These are phyloP conservation scores for Labroides dimidiatus DNA, from an alignment of 2,797 vertebrate genomes.

Conservation along the genomic window DNA sequence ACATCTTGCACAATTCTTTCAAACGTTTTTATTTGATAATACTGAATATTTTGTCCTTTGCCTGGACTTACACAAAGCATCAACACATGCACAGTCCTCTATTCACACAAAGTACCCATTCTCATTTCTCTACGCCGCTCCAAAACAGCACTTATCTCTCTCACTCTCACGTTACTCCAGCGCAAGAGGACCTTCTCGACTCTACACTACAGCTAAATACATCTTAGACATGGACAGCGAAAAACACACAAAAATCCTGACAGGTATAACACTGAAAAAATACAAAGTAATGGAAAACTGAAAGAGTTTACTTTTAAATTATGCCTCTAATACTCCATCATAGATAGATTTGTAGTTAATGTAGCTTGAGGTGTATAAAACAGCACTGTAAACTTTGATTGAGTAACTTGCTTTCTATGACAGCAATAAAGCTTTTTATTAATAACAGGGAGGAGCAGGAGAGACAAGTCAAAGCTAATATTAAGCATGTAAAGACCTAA, in stretches of 20 bases:
- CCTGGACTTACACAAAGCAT: conserved; percentile 90
- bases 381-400: conserved; percentile 76
- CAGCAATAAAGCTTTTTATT: conserved; percentile 70
- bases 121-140: conserved; percentile 51
- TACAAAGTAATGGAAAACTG: conserved; percentile 71
- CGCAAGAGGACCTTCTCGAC: conserved; percentile 75
- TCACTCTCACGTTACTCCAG: conserved; percentile 78
- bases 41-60: conserved; percentile 92
- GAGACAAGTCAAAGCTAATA: conserved; percentile 64
- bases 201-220: conserved; percentile 69
- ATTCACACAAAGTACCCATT: conserved; percentile 75
- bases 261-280: conserved; percentile 76
- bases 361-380: conserved; percentile 82
- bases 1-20: conserved; percentile 56
- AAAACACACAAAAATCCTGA: conserved; percentile 67
- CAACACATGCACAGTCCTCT: conserved; percentile 90
- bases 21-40: conserved; percentile 90
- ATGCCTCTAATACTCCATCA: conserved; percentile 81
- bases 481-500: conserved; percentile 57
- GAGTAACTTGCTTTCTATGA: conserved; percentile 74
- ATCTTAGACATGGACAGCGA: conserved; percentile 65
- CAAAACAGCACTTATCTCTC: conserved; percentile 55
- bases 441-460: conserved; percentile 63
- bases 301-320: conserved; percentile 83
- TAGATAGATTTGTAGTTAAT: conserved; percentile 70